Base-by-base conservation (phyloP, 2,888 invertebrate genomes). In the Meganola albula region DNA sequence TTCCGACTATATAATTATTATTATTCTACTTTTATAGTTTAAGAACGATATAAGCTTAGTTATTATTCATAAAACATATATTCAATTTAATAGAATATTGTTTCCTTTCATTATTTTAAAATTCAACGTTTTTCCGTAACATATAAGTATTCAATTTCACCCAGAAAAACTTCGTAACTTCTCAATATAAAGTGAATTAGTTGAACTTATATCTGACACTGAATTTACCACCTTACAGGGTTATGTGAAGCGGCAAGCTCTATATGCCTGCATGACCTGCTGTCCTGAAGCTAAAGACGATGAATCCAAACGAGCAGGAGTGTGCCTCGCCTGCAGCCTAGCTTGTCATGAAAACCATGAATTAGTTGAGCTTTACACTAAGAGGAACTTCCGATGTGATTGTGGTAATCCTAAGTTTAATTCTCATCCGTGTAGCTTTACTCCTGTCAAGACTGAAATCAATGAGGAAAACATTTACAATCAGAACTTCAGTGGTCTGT, bases 301-400 rank as follows among this genome's bases (percentile, higher is more conserved):
- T 53, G 67, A 87, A 6, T 62, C 75, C 0, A 89, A 90, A 55
- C 79, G 90, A 37, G 96, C 95, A 21, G 98, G 96, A 3, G 85
- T 99, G 12, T 99, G 99, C 73, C 87, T 98, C 2, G 99, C 98
- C 2, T 99, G 99, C 71, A 94, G 95, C 61, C 92, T 94, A 46
- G 91, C 91, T 40, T 99, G 99, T 59, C 99, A 99, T 66, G 97
- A 97, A 63, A 95, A 94, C 30, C 99, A 99, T 78, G 95, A 98
- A 21, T 88, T 99, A 1, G 87, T 97, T 28, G 99, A 99, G 70
- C 86, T 99, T 10, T 99, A 99, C 68, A 99, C 99, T 0, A 99
- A 99, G 72, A 87, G 98, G 31, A 93, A 95, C 74, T 98, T 98
- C 63, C 90, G 95, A 25, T 99, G 99, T 76, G 99, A 99, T 74